phyloP scores from a whole-genome alignment of 1,140 invertebrate species.

The Aphis gossypii region DNA sequence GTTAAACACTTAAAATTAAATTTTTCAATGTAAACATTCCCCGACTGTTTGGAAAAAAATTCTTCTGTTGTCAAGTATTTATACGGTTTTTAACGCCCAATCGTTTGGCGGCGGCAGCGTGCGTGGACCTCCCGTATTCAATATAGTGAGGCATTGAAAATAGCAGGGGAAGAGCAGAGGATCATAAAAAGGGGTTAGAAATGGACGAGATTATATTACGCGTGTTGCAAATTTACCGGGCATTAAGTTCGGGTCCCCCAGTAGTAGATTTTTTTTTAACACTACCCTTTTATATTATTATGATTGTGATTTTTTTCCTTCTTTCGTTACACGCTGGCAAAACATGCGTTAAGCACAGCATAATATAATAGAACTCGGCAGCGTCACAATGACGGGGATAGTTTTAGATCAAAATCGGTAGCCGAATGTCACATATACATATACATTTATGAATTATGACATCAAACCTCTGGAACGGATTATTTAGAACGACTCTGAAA shows the following conservation, averaged over 20 bases:
- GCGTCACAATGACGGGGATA: conserved; percentile 22
- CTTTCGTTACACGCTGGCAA: conserved; percentile 5
- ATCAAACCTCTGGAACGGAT: conserved; percentile 40
- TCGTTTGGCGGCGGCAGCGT: background rate
- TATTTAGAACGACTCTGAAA: conserved; percentile 11
- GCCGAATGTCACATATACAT: background rate
- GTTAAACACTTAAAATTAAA: background rate
- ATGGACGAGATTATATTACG: conserved; percentile 40
- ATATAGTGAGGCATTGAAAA: background rate
- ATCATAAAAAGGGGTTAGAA: background rate
- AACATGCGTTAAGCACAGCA: conserved; percentile 18
- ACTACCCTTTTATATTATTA: background rate
- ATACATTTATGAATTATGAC: conserved; percentile 32
- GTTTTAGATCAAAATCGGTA: conserved; percentile 38
- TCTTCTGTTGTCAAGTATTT: conserved; percentile 17
- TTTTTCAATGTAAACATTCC: background rate
- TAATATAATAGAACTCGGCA: background rate
- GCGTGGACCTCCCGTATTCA: background rate
- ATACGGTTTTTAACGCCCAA: conserved; percentile 20
- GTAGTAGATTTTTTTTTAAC: conserved; percentile 23
- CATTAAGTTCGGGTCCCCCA: conserved; percentile 40
- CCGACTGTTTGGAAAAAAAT: background rate
- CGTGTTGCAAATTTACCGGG: conserved; percentile 55
- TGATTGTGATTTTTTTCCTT: background rate
- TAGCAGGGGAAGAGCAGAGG: background rate